Conservation (phyloP, 2,888 invertebrate species). For the Lithophane leautieri region DNA sequence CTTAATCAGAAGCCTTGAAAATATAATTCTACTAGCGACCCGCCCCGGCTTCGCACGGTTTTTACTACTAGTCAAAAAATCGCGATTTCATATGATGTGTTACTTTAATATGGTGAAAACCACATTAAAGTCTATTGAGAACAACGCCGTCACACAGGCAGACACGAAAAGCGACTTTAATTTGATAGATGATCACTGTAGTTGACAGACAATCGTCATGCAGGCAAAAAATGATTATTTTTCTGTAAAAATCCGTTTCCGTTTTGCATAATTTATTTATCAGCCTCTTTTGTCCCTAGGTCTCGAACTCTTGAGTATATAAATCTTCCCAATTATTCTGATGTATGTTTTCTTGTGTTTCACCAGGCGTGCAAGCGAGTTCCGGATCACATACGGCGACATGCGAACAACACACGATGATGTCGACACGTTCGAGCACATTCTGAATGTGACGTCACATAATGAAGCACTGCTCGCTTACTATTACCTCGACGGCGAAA, state of each 20-base stretch:
- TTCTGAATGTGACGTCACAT: constrained; percentile 94
- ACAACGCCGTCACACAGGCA: no score
- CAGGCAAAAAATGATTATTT: no score
- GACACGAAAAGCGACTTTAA: no score
- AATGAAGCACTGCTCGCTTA: constrained; percentile 97
- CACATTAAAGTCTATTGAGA: no score
- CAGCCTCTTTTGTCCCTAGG: not conserved
- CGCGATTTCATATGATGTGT: no score
- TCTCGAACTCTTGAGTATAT: not conserved
- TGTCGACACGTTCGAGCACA: constrained; percentile 93
- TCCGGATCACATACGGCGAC: constrained; percentile 83
- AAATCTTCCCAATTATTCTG: constrained; percentile 3
- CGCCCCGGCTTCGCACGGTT: no score
- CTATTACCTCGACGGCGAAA: constrained; percentile 97
- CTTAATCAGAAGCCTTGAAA: no score
- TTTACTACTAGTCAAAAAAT: no score
- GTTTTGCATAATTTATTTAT: not conserved
- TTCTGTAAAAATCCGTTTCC: not conserved
- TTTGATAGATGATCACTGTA: not conserved
- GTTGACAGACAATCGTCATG: not conserved
- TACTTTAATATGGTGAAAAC: no score
- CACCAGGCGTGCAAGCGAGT: constrained; percentile 84
- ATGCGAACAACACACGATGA: constrained; percentile 77
- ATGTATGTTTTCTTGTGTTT: constrained; percentile 41
- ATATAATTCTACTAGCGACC: no score